A percentile compares a stretch with the other conserved stretches of the same genome.
These are phyloP conservation scores for Anthopleura xanthogrammica DNA, from an alignment of 92 coral and sea anemone genomes.

Conservation along the genomic window DNA sequence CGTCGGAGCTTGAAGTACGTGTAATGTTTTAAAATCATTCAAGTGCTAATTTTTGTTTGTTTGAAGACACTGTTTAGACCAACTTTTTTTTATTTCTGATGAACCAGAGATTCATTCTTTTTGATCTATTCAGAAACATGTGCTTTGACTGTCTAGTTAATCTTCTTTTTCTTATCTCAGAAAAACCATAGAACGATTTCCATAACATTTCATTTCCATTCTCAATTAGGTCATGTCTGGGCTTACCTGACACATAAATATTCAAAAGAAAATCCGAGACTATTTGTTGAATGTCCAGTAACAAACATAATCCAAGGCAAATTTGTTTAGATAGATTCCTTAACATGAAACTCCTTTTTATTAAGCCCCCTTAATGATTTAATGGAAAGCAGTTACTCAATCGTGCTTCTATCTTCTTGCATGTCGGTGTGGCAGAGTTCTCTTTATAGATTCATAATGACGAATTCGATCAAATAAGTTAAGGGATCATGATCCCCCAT, in stretches of 20 bases:
- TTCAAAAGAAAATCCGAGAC: neutral
- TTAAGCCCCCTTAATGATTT: neutral
- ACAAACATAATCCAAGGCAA: neutral
- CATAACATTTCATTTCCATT: neutral
- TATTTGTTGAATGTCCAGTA: neutral
- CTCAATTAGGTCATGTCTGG: neutral
- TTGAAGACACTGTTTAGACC: neutral
- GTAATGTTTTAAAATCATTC: neutral
- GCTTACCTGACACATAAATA: neutral
- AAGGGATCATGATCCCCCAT: slow-evolving; percentile 17
- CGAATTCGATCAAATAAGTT: neutral
- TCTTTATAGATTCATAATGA: neutral
- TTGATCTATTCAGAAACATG: slow-evolving; percentile 2
- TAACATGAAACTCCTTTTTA: neutral
- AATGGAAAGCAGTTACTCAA: neutral
- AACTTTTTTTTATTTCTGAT: neutral
- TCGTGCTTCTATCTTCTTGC: too few species aligned
- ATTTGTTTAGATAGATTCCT: slow-evolving; percentile 8
- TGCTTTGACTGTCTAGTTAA: neutral
- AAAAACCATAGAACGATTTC: neutral
- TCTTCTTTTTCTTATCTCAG: neutral
- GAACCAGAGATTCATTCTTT: neutral
- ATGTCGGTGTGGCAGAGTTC: neutral
- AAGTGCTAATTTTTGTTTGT: neutral
- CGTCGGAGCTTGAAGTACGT: neutral